Evolutionary conservation across 1,140 invertebrate genomes (phyloP).

Genomic region (Achatina immaculata): DNA sequence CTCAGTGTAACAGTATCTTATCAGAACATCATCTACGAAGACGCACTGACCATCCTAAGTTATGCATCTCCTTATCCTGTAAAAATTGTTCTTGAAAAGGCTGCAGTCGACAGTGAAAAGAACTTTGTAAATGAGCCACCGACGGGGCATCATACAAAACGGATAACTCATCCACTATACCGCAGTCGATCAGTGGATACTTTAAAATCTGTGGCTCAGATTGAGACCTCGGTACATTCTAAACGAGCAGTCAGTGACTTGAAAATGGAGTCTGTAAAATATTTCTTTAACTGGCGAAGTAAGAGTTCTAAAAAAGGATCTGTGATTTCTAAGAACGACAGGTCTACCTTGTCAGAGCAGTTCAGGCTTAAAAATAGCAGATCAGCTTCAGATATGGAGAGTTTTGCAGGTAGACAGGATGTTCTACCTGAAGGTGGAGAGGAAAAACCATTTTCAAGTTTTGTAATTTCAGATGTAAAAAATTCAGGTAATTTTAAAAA

Average conservation of each 20-base stretch:
- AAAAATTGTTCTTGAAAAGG: conserved; percentile 59
- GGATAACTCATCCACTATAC: conserved; percentile 76
- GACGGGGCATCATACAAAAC: background rate
- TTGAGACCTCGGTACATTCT: conserved; percentile 39
- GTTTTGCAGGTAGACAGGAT: background rate
- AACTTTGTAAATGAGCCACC: background rate
- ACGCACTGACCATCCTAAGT: conserved; percentile 88
- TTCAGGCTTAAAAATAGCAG: background rate
- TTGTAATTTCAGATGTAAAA: background rate
- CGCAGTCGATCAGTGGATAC: conserved; percentile 80
- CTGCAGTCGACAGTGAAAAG: conserved; percentile 25
- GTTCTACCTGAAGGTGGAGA: background rate
- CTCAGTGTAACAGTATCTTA: conserved; percentile 87
- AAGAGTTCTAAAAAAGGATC: conserved; percentile 5
- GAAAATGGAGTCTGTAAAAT: conserved; percentile 44
- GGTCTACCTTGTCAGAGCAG: background rate
- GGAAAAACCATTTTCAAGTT: background rate
- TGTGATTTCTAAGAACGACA: background rate
- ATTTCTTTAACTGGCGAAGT: conserved; percentile 31
- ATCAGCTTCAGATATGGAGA: background rate
- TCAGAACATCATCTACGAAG: conserved; percentile 89
- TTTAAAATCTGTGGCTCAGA: conserved; percentile 58
- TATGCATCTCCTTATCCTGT: conserved; percentile 94
- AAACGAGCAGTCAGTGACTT: conserved; percentile 59
- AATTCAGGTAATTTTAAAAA: background rate